These are phyloP conservation scores for Enteromius mattozi DNA, from an alignment of 2,797 vertebrate genomes.

Conservation along the genomic window DNA sequence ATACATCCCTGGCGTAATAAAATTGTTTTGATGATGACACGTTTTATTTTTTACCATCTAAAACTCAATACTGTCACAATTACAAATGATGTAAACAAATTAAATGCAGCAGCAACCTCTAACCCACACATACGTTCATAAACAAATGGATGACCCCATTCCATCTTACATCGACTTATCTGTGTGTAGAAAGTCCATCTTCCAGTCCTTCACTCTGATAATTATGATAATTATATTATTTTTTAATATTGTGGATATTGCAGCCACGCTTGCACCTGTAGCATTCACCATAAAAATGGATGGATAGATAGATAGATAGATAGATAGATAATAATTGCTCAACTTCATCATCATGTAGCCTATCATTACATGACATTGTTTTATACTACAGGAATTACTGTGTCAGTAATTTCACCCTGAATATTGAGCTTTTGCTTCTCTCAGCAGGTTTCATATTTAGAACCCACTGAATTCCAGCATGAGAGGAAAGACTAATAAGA, in stretches of 20 bases:
- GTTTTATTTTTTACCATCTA: not conserved
- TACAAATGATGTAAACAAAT: not conserved
- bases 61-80: not conserved
- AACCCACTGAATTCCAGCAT: constrained; percentile 10
- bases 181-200: not conserved
- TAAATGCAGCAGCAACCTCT: not conserved
- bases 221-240: no score
- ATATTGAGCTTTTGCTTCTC: not conserved
- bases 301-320: not conserved
- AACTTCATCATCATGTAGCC: not conserved
- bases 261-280: not conserved
- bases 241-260: not conserved
- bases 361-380: not conserved
- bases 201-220: not conserved
- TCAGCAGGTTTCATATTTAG: constrained; percentile 1
- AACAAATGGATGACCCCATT: not conserved
- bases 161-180: not conserved
- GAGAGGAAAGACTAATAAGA: constrained; percentile 10
- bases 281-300: not conserved
- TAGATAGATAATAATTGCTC: not conserved
- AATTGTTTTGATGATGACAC: not conserved
- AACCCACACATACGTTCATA: not conserved
- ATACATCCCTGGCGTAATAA: not conserved
- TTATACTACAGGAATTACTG: not conserved
- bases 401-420: constrained; percentile 11